Evolutionary conservation across 2,797 vertebrate species (phyloP), one percentile per base, ranked within the genome.

Genomic region (Aldrovandia affinis): DNA sequence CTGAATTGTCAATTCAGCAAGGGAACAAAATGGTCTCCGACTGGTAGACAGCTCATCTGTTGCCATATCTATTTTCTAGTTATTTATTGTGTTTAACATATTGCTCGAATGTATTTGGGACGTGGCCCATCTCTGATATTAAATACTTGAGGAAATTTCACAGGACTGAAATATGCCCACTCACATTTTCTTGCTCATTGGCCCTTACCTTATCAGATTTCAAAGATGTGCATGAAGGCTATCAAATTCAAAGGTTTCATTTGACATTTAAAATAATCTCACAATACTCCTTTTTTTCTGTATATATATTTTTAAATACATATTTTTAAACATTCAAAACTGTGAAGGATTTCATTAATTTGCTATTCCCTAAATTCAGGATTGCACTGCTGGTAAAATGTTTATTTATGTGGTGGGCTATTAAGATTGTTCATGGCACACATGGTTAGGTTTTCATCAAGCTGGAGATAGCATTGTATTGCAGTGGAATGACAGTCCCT

Each of bases 351-450:
- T 30, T 18, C 22, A 59, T 59, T 78, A 18, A 1, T 80, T 80
- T 57, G n/a, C 18, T 57, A 3, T 36, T 80, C 18, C 30, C 18
- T 57, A 52, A 30, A 36, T 52, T 9, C 50, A 20, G 50, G 15
- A 57, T 80, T 55, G 78, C 50, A 6, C 50, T 36, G 52, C 50
- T 55, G 79, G 55, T 36, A 28, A 55, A 81, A 81, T 39, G 54
- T 61, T 59, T 81, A 59, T 81, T 61, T 61, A 42, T 55, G 54
- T 42, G 54, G 30, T 18, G 79, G 79, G 54, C 36, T 81, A 81
- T 81, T 81, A 81, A 42, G 33, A 81, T 61, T 44, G 73, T 77
- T 77, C 39, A 77, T 77, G 42, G 73, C 73, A 77, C 42, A 42
- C 73, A 39, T 39, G 68, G 68, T 20, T 73, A 47, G 73, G 39